phyloP scores from a whole-genome alignment of 2,888 invertebrate genomes.

The Allygus modestus region DNA sequence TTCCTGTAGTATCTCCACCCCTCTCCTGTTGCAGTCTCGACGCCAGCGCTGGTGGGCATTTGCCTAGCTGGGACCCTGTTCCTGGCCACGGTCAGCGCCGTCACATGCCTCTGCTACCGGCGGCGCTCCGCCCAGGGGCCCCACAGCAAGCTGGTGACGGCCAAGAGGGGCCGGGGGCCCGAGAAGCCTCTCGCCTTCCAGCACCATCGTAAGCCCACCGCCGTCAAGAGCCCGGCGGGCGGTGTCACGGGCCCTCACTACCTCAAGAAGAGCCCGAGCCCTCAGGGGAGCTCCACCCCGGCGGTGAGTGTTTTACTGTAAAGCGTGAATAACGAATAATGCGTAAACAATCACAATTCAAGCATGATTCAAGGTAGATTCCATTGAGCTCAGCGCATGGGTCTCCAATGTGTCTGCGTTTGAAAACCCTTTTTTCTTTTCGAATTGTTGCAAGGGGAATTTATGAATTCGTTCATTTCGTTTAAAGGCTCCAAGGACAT shows the following conservation, averaged over 20 bases:
- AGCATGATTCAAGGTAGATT: too few relatives aligned
- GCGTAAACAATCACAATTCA: too few relatives aligned
- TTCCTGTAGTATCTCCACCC: constrained; percentile 70
- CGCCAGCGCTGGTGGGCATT: constrained; percentile 79
- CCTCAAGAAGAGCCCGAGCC: constrained; percentile 95
- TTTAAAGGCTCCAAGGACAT: too few relatives aligned
- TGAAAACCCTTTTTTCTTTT: too few relatives aligned
- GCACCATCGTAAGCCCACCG: constrained; percentile 85
- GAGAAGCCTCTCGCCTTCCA: constrained; percentile 66
- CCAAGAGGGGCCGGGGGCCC: constrained; percentile 49
- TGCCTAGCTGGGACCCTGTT: constrained; percentile 80
- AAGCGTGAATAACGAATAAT: too few relatives aligned
- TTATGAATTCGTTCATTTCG: too few relatives aligned
- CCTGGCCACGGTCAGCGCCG: constrained; percentile 79
- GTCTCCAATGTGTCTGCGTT: too few relatives aligned
- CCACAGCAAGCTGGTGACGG: constrained; percentile 74
- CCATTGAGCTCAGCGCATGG: too few relatives aligned
- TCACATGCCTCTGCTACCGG: constrained; percentile 82
- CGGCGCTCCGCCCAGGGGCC: constrained; percentile 74
- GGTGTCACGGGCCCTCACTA: constrained; percentile 84
- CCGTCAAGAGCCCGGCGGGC: constrained; percentile 91
- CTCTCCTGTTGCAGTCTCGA: constrained; percentile 75
- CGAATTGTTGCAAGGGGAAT: too few relatives aligned
- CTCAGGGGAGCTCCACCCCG: constrained; percentile 82
- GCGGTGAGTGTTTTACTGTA: too few relatives aligned